A percentile compares a stretch with the other conserved stretches of the same genome.
phyloP scores from a whole-genome alignment of 2,888 invertebrate genomes.

The Erebia palarica region DNA sequence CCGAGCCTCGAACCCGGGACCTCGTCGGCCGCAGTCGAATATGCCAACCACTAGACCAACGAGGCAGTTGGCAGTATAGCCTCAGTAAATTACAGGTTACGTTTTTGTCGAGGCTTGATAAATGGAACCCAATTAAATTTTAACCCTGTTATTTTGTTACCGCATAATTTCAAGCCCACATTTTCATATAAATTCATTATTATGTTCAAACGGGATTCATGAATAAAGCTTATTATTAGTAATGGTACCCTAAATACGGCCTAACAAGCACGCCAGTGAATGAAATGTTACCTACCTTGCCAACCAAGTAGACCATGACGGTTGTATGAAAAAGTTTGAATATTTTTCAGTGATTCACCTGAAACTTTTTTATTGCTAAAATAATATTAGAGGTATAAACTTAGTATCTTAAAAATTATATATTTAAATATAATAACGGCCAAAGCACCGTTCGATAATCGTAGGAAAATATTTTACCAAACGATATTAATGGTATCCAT shows the following conservation, averaged over 20 bases:
- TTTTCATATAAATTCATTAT: slow-evolving; percentile 14
- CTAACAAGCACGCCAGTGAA: slow-evolving; percentile 7
- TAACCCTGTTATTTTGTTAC: slow-evolving; percentile 6
- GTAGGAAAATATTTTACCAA: not conserved
- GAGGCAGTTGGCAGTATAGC: too few species aligned
- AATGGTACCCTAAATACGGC: slow-evolving; percentile 13
- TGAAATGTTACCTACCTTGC: not conserved
- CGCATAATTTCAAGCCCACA: slow-evolving; percentile 7
- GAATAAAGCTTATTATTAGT: not conserved
- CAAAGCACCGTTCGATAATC: not conserved
- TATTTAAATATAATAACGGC: too few species aligned
- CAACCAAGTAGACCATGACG: not conserved
- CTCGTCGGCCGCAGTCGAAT: too few species aligned
- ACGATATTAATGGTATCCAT: not conserved
- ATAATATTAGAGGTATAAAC: too few species aligned
- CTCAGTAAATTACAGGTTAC: not conserved
- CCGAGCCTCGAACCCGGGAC: too few species aligned
- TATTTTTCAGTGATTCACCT: not conserved
- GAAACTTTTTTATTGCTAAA: not conserved
- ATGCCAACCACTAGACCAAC: too few species aligned
- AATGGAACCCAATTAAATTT: slow-evolving; percentile 11
- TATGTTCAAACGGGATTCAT: slow-evolving; percentile 1
- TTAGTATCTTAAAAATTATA: too few species aligned
- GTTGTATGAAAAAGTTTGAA: not conserved
- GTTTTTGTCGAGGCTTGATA: not conserved